Conservation (phyloP, 1,140 invertebrate species). For the Brachionus rotundiformis region DNA sequence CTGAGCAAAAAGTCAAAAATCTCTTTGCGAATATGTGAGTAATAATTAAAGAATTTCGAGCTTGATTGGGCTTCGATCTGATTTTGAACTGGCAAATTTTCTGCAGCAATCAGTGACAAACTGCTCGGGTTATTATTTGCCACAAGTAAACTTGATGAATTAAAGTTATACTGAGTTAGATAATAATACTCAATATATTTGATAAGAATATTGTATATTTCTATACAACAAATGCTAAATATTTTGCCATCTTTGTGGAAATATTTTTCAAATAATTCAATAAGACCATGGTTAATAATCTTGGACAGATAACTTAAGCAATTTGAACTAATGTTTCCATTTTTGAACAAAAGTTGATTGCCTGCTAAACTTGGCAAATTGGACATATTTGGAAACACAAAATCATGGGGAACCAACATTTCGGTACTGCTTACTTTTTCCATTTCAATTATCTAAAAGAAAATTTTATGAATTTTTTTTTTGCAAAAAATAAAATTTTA, state of each 20-base stretch:
- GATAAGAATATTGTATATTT: conserved; percentile 36
- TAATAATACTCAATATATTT: conserved; percentile 43
- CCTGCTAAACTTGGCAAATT: background rate
- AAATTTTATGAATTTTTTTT: background rate
- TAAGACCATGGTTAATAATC: conserved; percentile 18
- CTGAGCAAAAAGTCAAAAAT: conserved; percentile 47
- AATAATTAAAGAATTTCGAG: conserved; percentile 28
- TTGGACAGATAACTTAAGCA: conserved; percentile 32
- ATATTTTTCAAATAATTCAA: conserved; percentile 41
- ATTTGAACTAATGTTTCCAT: background rate
- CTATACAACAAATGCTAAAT: background rate
- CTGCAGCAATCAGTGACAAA: conserved; percentile 8
- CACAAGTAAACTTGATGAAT: background rate
- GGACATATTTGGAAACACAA: background rate
- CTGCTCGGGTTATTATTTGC: background rate
- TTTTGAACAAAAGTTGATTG: background rate
- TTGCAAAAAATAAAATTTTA: background rate
- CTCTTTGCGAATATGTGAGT: conserved; percentile 13
- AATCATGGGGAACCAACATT: background rate
- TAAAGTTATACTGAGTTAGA: conserved; percentile 26
- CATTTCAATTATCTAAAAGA: conserved; percentile 20
- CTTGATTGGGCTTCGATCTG: background rate
- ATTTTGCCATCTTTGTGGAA: background rate
- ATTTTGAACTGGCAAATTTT: background rate
- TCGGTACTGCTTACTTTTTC: conserved; percentile 28